Evolutionary conservation across 2,113 vertebrate species (phyloP).

Genomic region (Herpetotheres cachinnans): DNA sequence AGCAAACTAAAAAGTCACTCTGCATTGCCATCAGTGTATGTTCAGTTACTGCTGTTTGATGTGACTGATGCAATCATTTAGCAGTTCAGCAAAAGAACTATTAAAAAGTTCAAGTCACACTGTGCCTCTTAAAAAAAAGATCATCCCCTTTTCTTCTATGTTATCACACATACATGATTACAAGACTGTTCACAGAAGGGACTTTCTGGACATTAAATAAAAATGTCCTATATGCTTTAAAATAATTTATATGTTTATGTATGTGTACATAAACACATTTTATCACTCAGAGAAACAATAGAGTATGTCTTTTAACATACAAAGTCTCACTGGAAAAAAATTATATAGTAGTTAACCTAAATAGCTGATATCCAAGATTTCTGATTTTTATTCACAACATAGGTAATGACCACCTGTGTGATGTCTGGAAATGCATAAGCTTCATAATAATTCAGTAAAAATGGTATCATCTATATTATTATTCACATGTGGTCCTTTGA

Average conservation of each 20-base stretch:
- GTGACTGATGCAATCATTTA: not conserved
- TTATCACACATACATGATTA: not conserved
- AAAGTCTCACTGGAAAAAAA: not conserved
- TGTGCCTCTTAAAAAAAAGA: not conserved
- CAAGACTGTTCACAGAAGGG: not conserved
- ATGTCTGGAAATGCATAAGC: not conserved
- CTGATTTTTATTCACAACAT: not conserved
- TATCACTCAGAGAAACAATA: not conserved
- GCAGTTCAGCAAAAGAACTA: not conserved
- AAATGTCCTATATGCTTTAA: not conserved
- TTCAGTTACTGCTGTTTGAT: not conserved
- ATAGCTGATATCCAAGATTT: not conserved
- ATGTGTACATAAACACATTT: not conserved
- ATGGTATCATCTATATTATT: not conserved
- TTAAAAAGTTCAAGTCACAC: not conserved
- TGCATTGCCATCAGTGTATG: not conserved
- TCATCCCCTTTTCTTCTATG: not conserved
- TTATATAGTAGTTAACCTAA: not conserved
- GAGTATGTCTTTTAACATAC: not conserved
- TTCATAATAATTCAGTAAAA: not conserved
- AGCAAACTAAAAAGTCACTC: conserved; percentile 46
- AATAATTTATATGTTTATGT: not conserved
- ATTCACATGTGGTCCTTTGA: not conserved
- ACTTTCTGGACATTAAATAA: not conserved
- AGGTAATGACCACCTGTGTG: not conserved